A percentile compares a stretch with the other conserved stretches of the same genome.
phyloP scores from a whole-genome alignment of 2,888 invertebrate genomes.

The Sinelater perroti region DNA sequence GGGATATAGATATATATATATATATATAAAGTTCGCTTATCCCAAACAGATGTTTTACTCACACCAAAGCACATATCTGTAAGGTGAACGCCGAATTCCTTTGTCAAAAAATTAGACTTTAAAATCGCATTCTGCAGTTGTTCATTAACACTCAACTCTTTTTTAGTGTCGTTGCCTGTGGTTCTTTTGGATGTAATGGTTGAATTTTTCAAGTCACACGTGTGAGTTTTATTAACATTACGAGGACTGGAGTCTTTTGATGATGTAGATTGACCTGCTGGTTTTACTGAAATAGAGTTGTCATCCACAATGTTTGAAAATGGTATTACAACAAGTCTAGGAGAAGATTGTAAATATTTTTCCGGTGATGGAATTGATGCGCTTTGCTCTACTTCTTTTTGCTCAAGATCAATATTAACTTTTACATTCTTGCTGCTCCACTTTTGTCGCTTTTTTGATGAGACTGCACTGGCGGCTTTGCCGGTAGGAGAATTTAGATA shows the following conservation, averaged over 20 bases:
- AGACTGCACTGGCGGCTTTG: neutral
- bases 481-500: neutral
- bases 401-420: too few species aligned
- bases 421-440: too few species aligned
- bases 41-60: too few species aligned
- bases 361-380: neutral
- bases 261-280: neutral
- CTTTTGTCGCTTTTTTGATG: too few species aligned
- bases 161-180: too few species aligned
- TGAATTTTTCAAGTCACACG: too few species aligned
- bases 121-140: slow-evolving; percentile 43
- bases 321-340: neutral
- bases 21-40: too few species aligned
- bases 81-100: slow-evolving; percentile 44
- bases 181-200: too few species aligned
- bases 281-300: neutral
- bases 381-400: too few species aligned
- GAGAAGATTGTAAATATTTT: neutral
- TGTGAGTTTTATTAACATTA: too few species aligned
- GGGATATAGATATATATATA: too few species aligned
- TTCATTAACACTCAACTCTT: too few species aligned
- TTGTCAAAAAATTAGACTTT: slow-evolving; percentile 50
- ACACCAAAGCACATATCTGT: slow-evolving; percentile 29
- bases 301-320: neutral
- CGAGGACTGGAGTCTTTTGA: neutral